Evolutionary conservation across 2,113 vertebrate genomes (phyloP).

Genomic region (Sebastes schlegelii): DNA sequence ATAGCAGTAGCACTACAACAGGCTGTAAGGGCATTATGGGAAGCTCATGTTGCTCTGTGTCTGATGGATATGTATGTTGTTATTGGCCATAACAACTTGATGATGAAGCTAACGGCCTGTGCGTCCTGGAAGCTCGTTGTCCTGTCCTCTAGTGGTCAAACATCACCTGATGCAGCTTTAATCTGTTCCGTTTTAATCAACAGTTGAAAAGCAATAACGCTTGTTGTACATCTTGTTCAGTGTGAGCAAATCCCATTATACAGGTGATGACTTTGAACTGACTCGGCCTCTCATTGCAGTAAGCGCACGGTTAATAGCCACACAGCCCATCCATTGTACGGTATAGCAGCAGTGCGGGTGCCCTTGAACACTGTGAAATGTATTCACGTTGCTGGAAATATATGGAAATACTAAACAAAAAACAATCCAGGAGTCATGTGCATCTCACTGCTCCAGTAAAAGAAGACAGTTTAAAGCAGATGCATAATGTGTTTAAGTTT

Average conservation of each 20-base stretch:
- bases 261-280: slow-evolving; percentile 65
- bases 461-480: not conserved
- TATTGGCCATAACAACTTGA: not conserved
- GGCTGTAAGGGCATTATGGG: not conserved
- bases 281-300: slow-evolving; percentile 42
- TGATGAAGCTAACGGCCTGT: not conserved
- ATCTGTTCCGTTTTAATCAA: slow-evolving; percentile 24
- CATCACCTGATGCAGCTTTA: not conserved
- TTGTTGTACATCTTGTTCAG: slow-evolving; percentile 54
- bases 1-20: not conserved
- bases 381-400: slow-evolving; percentile 25
- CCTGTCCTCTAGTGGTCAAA: slow-evolving; percentile 6
- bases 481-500: slow-evolving; percentile 1
- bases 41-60: not conserved
- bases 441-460: slow-evolving; percentile 5
- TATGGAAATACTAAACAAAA: slow-evolving; percentile 8
- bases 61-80: not conserved
- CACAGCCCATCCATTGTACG: slow-evolving; percentile 31
- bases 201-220: slow-evolving; percentile 35
- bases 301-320: slow-evolving; percentile 54
- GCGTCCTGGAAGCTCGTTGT: not conserved
- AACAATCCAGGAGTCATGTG: slow-evolving; percentile 1
- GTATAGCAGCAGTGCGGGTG: not conserved
- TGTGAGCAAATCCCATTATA: slow-evolving; percentile 64
- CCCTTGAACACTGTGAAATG: slow-evolving; percentile 32